Evolutionary conservation across 2,113 vertebrate species (phyloP).

Genomic region (Nerophis lumbriciformis): DNA sequence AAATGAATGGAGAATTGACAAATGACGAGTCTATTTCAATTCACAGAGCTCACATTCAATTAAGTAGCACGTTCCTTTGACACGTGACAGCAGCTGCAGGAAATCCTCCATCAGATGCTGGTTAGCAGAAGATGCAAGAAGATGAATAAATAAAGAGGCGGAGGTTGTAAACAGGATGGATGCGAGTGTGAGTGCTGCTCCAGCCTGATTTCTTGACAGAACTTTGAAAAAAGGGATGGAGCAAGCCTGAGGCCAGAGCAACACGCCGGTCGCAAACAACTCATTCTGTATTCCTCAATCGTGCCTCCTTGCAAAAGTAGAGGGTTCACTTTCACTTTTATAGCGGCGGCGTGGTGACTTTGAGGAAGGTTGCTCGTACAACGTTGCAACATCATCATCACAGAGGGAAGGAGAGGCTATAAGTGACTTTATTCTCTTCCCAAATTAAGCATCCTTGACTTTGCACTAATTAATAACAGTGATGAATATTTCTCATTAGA

Average conservation of each 20-base stretch:
- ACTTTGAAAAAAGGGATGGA: conserved; percentile 13
- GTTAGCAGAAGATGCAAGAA: too few relatives aligned
- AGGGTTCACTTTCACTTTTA: conserved; percentile 9
- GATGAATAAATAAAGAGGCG: too few relatives aligned
- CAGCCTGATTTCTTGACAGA: conserved; percentile 27
- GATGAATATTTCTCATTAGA: too few relatives aligned
- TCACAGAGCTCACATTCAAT: conserved; percentile 53
- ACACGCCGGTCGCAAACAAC: conserved; percentile 16
- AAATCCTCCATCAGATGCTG: too few relatives aligned
- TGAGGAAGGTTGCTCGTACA: neutral
- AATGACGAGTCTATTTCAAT: conserved; percentile 53
- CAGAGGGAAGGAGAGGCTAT: too few relatives aligned
- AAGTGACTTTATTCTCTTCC: too few relatives aligned
- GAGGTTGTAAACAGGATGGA: neutral
- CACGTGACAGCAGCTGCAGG: conserved; percentile 18
- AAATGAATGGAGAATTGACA: conserved; percentile 49
- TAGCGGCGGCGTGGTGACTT: neutral
- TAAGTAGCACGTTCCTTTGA: conserved; percentile 13
- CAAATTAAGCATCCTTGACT: too few relatives aligned
- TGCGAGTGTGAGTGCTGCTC: conserved; percentile 14
- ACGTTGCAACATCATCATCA: conserved; percentile 15
- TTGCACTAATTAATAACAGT: too few relatives aligned
- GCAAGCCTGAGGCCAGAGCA: conserved; percentile 24
- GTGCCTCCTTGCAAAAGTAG: conserved; percentile 14
- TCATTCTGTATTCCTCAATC: conserved; percentile 40